Base-by-base conservation (phyloP, 2,888 invertebrate species). In the Crioceris asparagi region DNA sequence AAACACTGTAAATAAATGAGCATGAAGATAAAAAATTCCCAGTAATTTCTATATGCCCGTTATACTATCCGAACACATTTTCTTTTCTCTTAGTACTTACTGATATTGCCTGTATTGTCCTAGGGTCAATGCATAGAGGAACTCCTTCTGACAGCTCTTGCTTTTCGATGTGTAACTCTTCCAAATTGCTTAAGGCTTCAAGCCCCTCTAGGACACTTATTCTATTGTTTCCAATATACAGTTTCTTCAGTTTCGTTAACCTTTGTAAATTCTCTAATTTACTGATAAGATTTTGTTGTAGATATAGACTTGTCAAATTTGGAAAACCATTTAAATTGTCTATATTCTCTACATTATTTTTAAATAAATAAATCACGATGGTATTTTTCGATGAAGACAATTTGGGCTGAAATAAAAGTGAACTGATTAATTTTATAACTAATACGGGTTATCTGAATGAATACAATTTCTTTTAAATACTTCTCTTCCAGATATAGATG, bases 211-310 rank as follows among this genome's bases (percentile, higher is more conserved):
- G 65, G 1, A 82, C 76, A 38, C 70, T 68, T 29, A 83, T 80
- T 40, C 62, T 64, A 57, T 84, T 84, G 46, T 77, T 71, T 1
- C 79, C 76, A 40, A 83, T 60, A 59, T 86, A 91, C 2, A 94
- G 57, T 59, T 88, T 85, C 47, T 77, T 78, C 35, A 93, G 64
- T 44, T 79, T 78, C 19, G 60, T 63, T 36, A 86, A 66, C 16
- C 66, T 60, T 32, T 77, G 68, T 5, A 92, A 56, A 52, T 85
- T 83, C 57, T 82, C 73, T 15, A 93, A 76, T 57, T 43, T 75
- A 75, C 1, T 70, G 62, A 94, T 78, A 49, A 74, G 73, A 59
- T 93, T 94, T 54, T 82, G 83, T 55, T 87, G 91, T 26, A 84
- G 70, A 64, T 81, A 91, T 12, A 82, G 68, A 46, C 77, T 72